Evolutionary conservation across 2,888 invertebrate genomes (phyloP).

Genomic region (Orthosia gracilis): DNA sequence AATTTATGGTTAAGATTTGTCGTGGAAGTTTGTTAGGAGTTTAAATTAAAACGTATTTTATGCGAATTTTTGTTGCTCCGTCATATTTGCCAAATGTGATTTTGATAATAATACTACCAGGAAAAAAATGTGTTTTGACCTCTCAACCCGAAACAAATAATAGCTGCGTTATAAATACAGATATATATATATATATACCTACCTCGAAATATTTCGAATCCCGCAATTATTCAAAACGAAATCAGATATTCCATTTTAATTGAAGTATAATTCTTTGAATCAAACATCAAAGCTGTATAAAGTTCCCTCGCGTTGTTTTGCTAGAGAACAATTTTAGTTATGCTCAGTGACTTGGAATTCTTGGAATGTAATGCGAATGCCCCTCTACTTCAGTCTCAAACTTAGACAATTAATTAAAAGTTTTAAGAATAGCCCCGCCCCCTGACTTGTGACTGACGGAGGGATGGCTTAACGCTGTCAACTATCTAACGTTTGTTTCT

Average conservation of each 20-base stretch:
- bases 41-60: constrained; percentile 23
- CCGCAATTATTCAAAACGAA: constrained; percentile 31
- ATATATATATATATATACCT: constrained; percentile 22
- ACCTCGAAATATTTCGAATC: constrained; percentile 33
- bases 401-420: constrained; percentile 86
- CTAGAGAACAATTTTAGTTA: constrained; percentile 80
- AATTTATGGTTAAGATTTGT: constrained; percentile 44
- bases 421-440: constrained; percentile 79
- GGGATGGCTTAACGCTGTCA: constrained; percentile 60
- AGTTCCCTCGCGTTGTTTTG: constrained; percentile 73
- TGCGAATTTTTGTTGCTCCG: background rate
- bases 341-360: constrained; percentile 78
- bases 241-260: constrained; percentile 50
- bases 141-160: background rate
- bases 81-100: background rate
- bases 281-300: constrained; percentile 71
- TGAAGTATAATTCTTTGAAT: constrained; percentile 61
- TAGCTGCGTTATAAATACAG: constrained; percentile 2
- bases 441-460: constrained; percentile 64
- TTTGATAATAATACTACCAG: background rate
- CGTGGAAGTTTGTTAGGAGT: constrained; percentile 16
- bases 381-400: constrained; percentile 72
- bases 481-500: constrained; percentile 62
- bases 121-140: background rate
- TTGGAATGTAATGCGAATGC: constrained; percentile 76